Evolutionary conservation across 2,113 vertebrate species (phyloP).

Genomic region (Myanophis thanlyinensis): DNA sequence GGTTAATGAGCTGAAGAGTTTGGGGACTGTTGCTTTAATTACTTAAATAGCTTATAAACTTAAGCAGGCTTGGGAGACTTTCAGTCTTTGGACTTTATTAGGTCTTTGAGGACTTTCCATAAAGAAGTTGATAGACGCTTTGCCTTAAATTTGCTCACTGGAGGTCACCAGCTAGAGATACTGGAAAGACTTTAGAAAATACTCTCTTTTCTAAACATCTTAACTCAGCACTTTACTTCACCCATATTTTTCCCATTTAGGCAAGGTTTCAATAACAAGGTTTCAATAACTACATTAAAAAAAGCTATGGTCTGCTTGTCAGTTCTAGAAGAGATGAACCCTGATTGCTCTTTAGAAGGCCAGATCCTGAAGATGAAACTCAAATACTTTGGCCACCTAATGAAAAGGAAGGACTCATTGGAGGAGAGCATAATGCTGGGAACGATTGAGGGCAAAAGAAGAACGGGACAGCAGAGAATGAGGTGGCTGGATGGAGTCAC

Average conservation of each 20-base stretch:
- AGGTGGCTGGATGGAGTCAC: too few relatives aligned
- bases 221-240: too few relatives aligned
- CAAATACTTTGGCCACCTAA: too few relatives aligned
- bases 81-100: background rate
- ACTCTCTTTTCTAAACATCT: background rate
- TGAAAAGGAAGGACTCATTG: too few relatives aligned
- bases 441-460: too few relatives aligned
- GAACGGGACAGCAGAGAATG: too few relatives aligned
- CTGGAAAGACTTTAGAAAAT: background rate
- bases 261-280: background rate
- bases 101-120: background rate
- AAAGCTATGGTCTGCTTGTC: background rate
- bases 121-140: background rate
- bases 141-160: background rate
- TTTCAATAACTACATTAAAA: background rate
- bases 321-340: too few relatives aligned
- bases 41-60: background rate
- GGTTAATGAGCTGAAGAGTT: background rate
- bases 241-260: too few relatives aligned
- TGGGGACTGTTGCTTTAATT: background rate
- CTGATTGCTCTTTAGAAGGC: too few relatives aligned
- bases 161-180: background rate
- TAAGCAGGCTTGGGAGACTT: background rate
- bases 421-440: too few relatives aligned
- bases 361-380: too few relatives aligned